phyloP scores from a whole-genome alignment of 2,888 invertebrate species.

The Rhimphoctona megacephalus region DNA sequence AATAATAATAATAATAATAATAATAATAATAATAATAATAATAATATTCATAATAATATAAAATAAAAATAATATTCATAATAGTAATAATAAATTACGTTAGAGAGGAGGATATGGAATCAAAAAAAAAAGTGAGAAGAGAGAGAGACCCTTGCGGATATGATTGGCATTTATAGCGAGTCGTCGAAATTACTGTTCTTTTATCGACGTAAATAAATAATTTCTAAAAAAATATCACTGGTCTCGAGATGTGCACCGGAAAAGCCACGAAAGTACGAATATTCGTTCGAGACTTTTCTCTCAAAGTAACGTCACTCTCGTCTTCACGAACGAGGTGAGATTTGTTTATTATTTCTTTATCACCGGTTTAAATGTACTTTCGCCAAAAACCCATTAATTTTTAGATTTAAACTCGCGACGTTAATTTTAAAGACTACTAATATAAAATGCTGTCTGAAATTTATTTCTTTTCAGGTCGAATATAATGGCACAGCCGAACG shows the following conservation, averaged over 20 bases:
- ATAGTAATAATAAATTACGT: constrained; percentile 55
- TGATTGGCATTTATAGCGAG: constrained; percentile 81
- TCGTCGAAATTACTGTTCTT: constrained; percentile 79
- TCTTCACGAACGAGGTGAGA: neutral
- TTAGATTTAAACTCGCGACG: neutral
- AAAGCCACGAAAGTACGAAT: constrained; percentile 72
- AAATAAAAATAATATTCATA: constrained; percentile 45
- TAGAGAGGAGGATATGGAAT: constrained; percentile 64
- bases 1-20: constrained; percentile 42
- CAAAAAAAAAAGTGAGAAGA: constrained; percentile 70
- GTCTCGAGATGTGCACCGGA: constrained; percentile 78
- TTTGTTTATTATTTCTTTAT: neutral
- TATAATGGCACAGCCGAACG: constrained; percentile 72
- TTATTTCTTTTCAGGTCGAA: constrained; percentile 50
- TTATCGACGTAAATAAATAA: constrained; percentile 82
- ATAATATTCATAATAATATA: constrained; percentile 43
- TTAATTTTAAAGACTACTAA: constrained; percentile 38
- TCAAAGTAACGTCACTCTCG: neutral
- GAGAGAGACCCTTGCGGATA: constrained; percentile 76
- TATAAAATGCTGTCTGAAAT: constrained; percentile 34
- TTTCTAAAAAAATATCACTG: constrained; percentile 84
- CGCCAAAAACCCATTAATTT: constrained; percentile 23
- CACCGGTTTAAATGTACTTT: constrained; percentile 22
- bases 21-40: constrained; percentile 50
- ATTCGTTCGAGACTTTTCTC: constrained; percentile 48